Evolutionary conservation across 92 coral and sea anemone species (phyloP).

Genomic region (Siderastrea radians): DNA sequence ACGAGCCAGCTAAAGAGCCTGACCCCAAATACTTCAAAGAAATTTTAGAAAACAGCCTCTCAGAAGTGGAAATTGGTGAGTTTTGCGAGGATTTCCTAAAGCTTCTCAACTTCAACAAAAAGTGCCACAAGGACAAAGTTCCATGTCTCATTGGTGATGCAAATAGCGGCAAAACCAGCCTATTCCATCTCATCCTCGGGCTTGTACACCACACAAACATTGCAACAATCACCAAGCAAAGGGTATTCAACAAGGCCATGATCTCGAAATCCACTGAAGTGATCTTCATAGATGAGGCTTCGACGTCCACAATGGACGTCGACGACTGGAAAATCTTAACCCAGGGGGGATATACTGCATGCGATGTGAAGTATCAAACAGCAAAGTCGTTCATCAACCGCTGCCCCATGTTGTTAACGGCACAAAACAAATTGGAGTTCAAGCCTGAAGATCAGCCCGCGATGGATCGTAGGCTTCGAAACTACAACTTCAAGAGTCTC

Average conservation of each 20-base stretch:
- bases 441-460: neutral
- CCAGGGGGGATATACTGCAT: too few relatives aligned
- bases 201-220: slow-evolving; percentile 34
- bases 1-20: slow-evolving; percentile 5
- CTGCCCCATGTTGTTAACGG: too few relatives aligned
- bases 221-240: too few relatives aligned
- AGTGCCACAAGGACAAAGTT: too few relatives aligned
- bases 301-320: too few relatives aligned
- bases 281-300: slow-evolving; percentile 48
- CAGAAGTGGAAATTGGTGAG: neutral
- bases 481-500: too few relatives aligned
- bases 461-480: too few relatives aligned
- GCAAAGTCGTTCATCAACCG: too few relatives aligned
- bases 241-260: too few relatives aligned
- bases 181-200: slow-evolving; percentile 37
- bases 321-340: too few relatives aligned
- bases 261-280: slow-evolving; percentile 26
- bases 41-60: slow-evolving; percentile 20
- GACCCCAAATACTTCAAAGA: slow-evolving; percentile 40
- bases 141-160: too few relatives aligned
- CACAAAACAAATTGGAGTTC: slow-evolving; percentile 34
- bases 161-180: slow-evolving; percentile 53
- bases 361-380: too few relatives aligned
- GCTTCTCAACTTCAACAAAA: neutral
- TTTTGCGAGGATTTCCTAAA: slow-evolving; percentile 5